Evolutionary conservation across 2,888 invertebrate genomes (phyloP), one percentile per base, ranked within the genome.

Genomic region (Cephus spinipes): DNA sequence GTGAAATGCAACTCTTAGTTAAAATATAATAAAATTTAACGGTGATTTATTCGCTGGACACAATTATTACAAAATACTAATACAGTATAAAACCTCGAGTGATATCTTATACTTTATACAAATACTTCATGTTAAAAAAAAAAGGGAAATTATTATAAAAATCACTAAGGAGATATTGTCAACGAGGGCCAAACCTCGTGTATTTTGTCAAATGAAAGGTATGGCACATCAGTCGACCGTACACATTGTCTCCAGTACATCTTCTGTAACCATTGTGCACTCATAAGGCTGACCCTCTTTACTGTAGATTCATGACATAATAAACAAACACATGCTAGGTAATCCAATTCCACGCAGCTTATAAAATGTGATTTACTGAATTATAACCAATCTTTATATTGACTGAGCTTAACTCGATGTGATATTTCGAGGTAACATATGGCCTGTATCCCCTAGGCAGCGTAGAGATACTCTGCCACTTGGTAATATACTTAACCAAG

Each of bases 361-460:
- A 23, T 55, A 55, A 55, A 23, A 23, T 23, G 15, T 55, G 23
- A 55, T 55, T 55, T 23, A 55, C 55, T 23, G 55, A 23, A 55
- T 55, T 55, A 55, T 23, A 23, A 15, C 55, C 2, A 23, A 23
- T 55, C 23, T 9, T 9, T 9, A 55, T 55, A 74, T 30, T 71
- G 15, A 79, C 32, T 69, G 34, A 69, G 30, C 74, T 79, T 82
- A 86, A 36, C 73, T 85, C 23, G 85, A 83, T 9, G 95, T 95
- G 83, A 97, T 93, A 85, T 92, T 93, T 80, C 95, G 93, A 3
- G 96, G 95, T 12, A 96, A 95, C 94, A 99, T 96, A 90, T 97
- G 96, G 0, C 99, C 99, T 0, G 96, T 94, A 89, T 99, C 99
- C 2, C 99, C 98, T 32, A 98, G 93, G 12, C 94, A 92, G 55